Percentiles rank a stretch among this genome's conserved stretches.
Evolutionary conservation across 2,113 vertebrate species (phyloP).

Genomic region (Harpagus bidentatus): DNA sequence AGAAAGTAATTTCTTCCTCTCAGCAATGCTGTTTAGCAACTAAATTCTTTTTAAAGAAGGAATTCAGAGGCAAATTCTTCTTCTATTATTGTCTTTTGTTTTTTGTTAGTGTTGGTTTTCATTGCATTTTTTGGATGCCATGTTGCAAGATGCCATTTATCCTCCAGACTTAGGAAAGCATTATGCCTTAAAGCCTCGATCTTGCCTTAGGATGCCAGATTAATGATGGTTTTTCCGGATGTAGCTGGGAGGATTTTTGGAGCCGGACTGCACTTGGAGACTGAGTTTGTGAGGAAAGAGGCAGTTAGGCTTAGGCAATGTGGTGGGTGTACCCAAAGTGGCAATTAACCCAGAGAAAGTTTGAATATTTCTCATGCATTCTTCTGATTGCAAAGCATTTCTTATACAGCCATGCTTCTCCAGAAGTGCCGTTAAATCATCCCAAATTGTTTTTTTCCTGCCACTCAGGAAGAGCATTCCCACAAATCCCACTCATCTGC

Average conservation of each 20-base stretch:
- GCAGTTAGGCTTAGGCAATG: not conserved
- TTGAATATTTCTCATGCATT: not conserved
- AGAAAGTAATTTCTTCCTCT: not conserved
- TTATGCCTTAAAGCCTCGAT: not conserved
- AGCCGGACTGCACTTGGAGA: not conserved
- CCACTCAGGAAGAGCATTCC: not conserved
- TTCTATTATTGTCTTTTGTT: not conserved
- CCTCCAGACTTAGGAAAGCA: not conserved
- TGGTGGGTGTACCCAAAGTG: not conserved
- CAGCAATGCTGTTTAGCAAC: not conserved
- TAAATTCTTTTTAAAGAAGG: not conserved
- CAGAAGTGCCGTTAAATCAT: not conserved
- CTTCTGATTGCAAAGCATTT: not conserved
- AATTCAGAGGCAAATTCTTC: slow-evolving; percentile 10
- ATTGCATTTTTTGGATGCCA: not conserved
- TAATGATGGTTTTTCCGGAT: not conserved
- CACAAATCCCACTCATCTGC: not conserved
- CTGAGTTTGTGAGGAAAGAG: not conserved
- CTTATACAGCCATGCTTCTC: not conserved
- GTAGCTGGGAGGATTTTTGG: not conserved
- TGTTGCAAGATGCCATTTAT: slow-evolving; percentile 24
- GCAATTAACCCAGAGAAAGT: not conserved
- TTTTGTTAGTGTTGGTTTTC: not conserved
- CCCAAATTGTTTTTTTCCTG: not conserved
- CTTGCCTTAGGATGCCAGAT: not conserved